These are phyloP conservation scores for Phaethornis superciliosus DNA, from an alignment of 2,113 vertebrate genomes.

Conservation along the genomic window DNA sequence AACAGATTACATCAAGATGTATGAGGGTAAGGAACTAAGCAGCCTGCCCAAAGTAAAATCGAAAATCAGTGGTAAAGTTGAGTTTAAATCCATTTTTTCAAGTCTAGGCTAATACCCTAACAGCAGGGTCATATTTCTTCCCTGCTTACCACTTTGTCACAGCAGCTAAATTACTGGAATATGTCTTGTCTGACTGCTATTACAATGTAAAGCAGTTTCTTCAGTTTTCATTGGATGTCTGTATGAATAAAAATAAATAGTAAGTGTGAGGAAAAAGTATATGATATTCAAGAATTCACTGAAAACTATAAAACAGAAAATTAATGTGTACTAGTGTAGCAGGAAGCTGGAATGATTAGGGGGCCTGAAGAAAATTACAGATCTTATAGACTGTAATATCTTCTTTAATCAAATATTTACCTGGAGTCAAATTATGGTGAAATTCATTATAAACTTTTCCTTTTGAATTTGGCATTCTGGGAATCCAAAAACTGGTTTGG, in stretches of 20 bases:
- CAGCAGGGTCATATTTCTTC: not conserved
- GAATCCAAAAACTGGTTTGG: not conserved
- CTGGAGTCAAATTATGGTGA: constrained; percentile 30
- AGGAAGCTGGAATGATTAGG: constrained; percentile 24
- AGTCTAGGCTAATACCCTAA: not conserved
- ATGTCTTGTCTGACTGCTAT: not conserved
- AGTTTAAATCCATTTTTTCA: not conserved
- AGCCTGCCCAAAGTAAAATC: not conserved
- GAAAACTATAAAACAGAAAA: constrained; percentile 43
- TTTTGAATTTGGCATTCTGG: not conserved
- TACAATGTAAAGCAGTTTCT: constrained; percentile 18
- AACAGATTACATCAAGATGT: not conserved
- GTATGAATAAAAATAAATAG: constrained; percentile 30
- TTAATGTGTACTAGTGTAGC: not conserved
- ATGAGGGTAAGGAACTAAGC: not conserved
- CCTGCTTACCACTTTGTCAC: not conserved
- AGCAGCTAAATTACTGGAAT: not conserved
- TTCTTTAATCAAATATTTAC: constrained; percentile 45
- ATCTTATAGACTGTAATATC: not conserved
- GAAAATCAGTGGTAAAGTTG: not conserved
- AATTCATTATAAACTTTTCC: constrained; percentile 1
- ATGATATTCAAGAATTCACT: constrained; percentile 35
- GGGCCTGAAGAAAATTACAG: constrained; percentile 46
- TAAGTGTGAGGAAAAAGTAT: not conserved
- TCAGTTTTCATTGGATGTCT: not conserved